Percentiles rank a stretch among this genome's conserved stretches.
These are phyloP conservation scores for Tinea semifulvella DNA, from an alignment of 2,888 invertebrate species.

Conservation along the genomic window DNA sequence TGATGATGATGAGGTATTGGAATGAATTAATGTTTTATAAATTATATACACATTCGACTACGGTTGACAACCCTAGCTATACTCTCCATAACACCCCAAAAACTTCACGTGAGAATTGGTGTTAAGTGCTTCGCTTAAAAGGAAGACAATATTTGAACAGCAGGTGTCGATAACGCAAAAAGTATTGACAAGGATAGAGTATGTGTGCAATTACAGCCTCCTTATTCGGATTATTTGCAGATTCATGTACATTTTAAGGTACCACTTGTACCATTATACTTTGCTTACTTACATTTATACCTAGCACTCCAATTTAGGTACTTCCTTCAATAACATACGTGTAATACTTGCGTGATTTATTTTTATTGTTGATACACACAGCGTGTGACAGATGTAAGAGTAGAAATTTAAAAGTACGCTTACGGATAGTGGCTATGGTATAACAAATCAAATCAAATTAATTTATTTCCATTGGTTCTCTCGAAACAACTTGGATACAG, in stretches of 20 bases:
- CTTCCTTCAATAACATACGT: neutral
- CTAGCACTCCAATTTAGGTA: neutral
- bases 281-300: neutral
- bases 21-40: too few relatives aligned
- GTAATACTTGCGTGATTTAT: too few relatives aligned
- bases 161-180: conserved; percentile 24
- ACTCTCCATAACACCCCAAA: conserved; percentile 24
- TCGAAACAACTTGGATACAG: too few relatives aligned
- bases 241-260: conserved; percentile 8
- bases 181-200: conserved; percentile 18
- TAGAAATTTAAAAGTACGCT: too few relatives aligned
- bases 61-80: too few relatives aligned
- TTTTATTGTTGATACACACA: too few relatives aligned
- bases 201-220: conserved; percentile 13
- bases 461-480: too few relatives aligned
- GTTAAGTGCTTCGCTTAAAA: conserved; percentile 34
- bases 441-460: too few relatives aligned
- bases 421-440: too few relatives aligned
- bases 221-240: conserved; percentile 9
- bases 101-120: conserved; percentile 29
- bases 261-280: neutral
- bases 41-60: too few relatives aligned
- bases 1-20: too few relatives aligned
- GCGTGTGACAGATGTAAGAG: too few relatives aligned
- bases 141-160: conserved; percentile 31